phyloP scores from a whole-genome alignment of 2,113 vertebrate species.

The Vidua macroura region DNA sequence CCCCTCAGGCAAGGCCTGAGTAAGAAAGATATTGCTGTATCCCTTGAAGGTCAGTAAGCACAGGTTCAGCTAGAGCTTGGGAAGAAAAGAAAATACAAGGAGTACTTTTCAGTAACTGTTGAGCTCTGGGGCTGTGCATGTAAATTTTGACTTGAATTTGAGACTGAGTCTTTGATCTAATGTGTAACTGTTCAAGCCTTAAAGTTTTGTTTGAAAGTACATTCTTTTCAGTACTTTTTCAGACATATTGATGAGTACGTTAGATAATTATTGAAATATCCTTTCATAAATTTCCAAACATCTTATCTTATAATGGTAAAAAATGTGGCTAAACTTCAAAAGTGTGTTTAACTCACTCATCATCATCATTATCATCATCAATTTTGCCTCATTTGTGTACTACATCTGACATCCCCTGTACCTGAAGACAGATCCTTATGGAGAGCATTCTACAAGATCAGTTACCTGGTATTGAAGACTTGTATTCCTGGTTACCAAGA shows the following conservation, averaged over 20 bases:
- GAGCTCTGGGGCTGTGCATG: not conserved
- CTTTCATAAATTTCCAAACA: not conserved
- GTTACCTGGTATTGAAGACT: not conserved
- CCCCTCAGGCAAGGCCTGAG: not conserved
- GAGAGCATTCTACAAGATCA: not conserved
- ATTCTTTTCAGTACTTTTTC: not conserved
- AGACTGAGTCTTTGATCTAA: not conserved
- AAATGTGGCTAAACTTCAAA: not conserved
- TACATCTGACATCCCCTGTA: not conserved
- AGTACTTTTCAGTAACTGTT: not conserved
- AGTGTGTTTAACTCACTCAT: not conserved
- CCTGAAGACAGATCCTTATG: not conserved
- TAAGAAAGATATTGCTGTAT: not conserved
- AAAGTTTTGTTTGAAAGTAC: not conserved
- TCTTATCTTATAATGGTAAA: not conserved
- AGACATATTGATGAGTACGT: not conserved
- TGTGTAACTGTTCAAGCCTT: not conserved
- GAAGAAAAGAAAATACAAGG: not conserved
- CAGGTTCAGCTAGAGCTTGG: not conserved
- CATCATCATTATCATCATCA: no score
- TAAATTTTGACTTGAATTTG: not conserved
- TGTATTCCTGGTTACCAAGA: not conserved
- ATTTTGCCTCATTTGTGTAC: not conserved
- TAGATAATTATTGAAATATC: not conserved
- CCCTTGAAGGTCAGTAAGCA: conserved; percentile 8